phyloP scores from a whole-genome alignment of 2,888 invertebrate species.

The Drosophila flavopinicola region DNA sequence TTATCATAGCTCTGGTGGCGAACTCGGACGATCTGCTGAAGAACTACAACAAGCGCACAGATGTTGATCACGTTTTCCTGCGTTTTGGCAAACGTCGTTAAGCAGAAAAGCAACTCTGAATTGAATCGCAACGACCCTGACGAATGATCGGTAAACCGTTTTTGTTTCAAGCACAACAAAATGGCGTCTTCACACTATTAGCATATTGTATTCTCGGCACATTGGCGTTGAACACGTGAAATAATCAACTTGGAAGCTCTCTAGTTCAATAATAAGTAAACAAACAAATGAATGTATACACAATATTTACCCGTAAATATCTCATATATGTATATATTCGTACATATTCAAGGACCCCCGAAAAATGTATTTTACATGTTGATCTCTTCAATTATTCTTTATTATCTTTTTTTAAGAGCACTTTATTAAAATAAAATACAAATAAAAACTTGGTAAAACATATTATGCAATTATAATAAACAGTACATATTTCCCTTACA shows the following conservation, averaged over 20 bases:
- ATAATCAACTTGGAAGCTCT: constrained; percentile 72
- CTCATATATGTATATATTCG: constrained; percentile 30
- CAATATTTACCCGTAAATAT: constrained; percentile 32
- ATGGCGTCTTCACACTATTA: constrained; percentile 53
- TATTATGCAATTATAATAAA: constrained; percentile 23
- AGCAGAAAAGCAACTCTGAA: neutral
- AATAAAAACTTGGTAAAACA: constrained; percentile 28
- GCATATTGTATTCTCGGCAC: constrained; percentile 43
- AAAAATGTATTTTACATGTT: constrained; percentile 42
- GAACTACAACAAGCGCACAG: constrained; percentile 92
- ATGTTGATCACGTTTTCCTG: constrained; percentile 95
- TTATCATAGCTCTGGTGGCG: constrained; percentile 78
- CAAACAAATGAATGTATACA: constrained; percentile 45
- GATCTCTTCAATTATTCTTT: constrained; percentile 34
- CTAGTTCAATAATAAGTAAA: constrained; percentile 64
- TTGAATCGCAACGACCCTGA: constrained; percentile 40
- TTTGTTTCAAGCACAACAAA: constrained; percentile 47
- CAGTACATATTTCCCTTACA: constrained; percentile 59
- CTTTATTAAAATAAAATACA: constrained; percentile 28
- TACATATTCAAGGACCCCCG: constrained; percentile 65
- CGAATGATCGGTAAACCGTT: constrained; percentile 39
- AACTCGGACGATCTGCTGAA: constrained; percentile 82
- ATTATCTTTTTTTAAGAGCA: constrained; percentile 3
- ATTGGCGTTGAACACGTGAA: constrained; percentile 42
- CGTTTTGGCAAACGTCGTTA: constrained; percentile 94